Percentiles rank a stretch among this genome's conserved stretches.
These are phyloP conservation scores for Morpho deidamia DNA, from an alignment of 2,888 invertebrate genomes.

Conservation along the genomic window DNA sequence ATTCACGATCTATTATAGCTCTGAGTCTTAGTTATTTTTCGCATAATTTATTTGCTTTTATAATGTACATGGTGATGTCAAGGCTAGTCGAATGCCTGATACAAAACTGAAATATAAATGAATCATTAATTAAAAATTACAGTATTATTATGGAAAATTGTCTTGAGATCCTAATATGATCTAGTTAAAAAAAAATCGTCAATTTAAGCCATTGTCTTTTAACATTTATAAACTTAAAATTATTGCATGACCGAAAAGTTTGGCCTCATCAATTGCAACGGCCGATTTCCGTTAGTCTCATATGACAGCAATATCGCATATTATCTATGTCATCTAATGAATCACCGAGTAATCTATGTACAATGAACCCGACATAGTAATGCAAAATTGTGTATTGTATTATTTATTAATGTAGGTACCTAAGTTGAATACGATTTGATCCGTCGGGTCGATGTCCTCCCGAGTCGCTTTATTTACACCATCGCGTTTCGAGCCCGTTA, in stretches of 20 bases:
- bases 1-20: no score
- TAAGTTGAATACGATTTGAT: constrained; percentile 65
- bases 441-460: constrained; percentile 69
- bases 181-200: neutral
- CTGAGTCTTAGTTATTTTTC: no score
- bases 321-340: constrained; percentile 54
- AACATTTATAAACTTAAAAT: neutral
- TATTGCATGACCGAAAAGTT: no score
- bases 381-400: constrained; percentile 52
- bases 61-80: no score
- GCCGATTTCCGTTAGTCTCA: constrained; percentile 24
- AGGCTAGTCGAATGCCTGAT: no score
- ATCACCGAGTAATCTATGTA: constrained; percentile 40
- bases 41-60: no score
- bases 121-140: no score
- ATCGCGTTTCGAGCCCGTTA: constrained; percentile 63
- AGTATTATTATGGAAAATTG: no score
- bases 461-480: constrained; percentile 64
- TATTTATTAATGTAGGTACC: constrained; percentile 22
- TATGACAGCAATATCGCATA: constrained; percentile 39
- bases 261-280: constrained; percentile 1
- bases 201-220: neutral
- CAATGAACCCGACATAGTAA: constrained; percentile 37
- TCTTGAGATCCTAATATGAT: no score
- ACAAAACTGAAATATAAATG: no score